These are phyloP conservation scores for Drosophila subquinaria DNA, from an alignment of 2,888 invertebrate genomes.

Conservation along the genomic window DNA sequence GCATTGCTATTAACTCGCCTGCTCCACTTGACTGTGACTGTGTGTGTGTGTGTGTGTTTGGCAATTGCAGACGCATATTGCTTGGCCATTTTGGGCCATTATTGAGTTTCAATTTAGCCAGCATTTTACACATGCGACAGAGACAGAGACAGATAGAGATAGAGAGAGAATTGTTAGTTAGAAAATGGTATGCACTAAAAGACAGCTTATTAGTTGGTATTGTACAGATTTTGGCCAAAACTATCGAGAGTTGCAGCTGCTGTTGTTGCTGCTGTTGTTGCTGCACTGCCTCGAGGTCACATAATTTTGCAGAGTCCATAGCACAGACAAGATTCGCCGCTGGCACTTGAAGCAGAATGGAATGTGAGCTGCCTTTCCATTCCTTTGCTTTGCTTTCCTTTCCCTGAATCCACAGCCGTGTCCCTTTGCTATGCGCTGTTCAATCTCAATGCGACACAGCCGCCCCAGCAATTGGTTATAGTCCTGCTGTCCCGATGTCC, in stretches of 20 bases:
- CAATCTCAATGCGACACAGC: slow-evolving; percentile 49
- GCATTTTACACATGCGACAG: slow-evolving; percentile 33
- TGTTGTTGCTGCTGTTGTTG: slow-evolving; percentile 25
- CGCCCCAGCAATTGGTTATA: slow-evolving; percentile 49
- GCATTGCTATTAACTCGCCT: slow-evolving; percentile 58
- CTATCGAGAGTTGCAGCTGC: slow-evolving; percentile 67
- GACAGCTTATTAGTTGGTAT: slow-evolving; percentile 71
- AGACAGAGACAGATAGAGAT: background rate
- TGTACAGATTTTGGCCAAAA: slow-evolving; percentile 64
- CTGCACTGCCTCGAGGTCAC: slow-evolving; percentile 43
- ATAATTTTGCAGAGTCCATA: slow-evolving; percentile 58
- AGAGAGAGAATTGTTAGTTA: background rate
- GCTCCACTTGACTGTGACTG: slow-evolving; percentile 20
- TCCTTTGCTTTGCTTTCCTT: slow-evolving; percentile 3
- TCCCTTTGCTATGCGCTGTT: slow-evolving; percentile 23
- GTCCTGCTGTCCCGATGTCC: background rate
- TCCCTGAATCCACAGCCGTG: background rate
- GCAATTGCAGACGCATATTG: slow-evolving; percentile 35
- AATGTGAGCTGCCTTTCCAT: background rate
- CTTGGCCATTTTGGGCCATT: slow-evolving; percentile 46
- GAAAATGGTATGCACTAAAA: slow-evolving; percentile 24
- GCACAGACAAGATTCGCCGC: slow-evolving; percentile 54
- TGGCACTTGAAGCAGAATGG: slow-evolving; percentile 26
- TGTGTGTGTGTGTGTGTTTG: background rate
- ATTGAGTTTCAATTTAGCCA: slow-evolving; percentile 46